Base-by-base conservation (phyloP, 2,797 vertebrate genomes). In the Tolypeutes matacus region DNA sequence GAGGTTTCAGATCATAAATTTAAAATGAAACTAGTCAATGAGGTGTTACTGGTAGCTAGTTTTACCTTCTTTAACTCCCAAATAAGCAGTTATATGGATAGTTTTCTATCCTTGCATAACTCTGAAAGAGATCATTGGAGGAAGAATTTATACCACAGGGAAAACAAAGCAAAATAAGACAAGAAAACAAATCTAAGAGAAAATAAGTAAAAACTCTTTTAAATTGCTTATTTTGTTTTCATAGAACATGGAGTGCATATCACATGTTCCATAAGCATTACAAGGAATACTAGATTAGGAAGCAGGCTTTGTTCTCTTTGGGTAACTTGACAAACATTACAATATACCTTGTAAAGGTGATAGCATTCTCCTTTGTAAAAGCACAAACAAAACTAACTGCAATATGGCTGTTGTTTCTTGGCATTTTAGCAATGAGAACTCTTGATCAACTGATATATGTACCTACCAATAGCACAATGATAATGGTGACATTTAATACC, bases 101-200 rank as follows among this genome's bases (percentile, higher is more conserved):
- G 42, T 9, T n/a, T n/a, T 46, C 46, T 46, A 34, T 17, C 72
- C 49, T 46, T 3, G 9, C 42, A 21, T 67, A 67, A 53, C 60
- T 67, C 42, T 31, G 39, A 80, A 80, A 95, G 8, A 91, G 67
- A 84, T 87, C 34, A 73, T 17, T 10, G 27, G 11, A 4, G 23
- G 25, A 60, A 70, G n/a, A 67, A 72, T 10, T 72, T 95, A 67
- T 34, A 34, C 58, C 36, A 53, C 34, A 7, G 7, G 31, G 64
- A 86, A 80, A 69, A 69, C 58, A 60, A 81, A 92, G 17, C 46
- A 78, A 95, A 83, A 25, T n/a, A 58, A 82, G 31, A 39, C 39
- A 65, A 73, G 3, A 17, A 34, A 21, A 36, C 20, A 84, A 67
- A 70, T 11, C 58, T n/a, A 51, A 69, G 34, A 7, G 0, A n/a